Conservation (phyloP, 2,888 invertebrate genomes). For the Parnassius smintheus region DNA sequence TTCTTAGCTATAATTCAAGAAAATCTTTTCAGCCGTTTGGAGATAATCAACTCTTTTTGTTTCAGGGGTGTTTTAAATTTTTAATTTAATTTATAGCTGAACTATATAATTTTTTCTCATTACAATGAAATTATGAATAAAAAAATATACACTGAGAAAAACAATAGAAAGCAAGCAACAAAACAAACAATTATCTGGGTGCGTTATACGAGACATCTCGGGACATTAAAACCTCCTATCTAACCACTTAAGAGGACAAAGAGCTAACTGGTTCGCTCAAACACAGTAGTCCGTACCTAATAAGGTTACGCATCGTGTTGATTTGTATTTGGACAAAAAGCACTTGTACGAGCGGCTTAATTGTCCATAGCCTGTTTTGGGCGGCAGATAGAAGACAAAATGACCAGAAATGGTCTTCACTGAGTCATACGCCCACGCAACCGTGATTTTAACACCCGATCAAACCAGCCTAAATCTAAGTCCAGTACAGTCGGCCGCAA, state of each 20-base stretch:
- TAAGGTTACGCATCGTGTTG: slow-evolving; percentile 48
- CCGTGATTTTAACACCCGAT: slow-evolving; percentile 33
- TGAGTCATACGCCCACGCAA: slow-evolving; percentile 47
- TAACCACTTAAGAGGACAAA: slow-evolving; percentile 14
- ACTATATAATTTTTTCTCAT: no score
- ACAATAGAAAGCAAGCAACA: slow-evolving; percentile 20
- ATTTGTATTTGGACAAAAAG: slow-evolving; percentile 51
- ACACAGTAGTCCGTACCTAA: slow-evolving; percentile 49
- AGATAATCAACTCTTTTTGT: no score
- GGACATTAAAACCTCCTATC: slow-evolving; percentile 21
- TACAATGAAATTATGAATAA: background rate
- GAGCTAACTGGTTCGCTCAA: slow-evolving; percentile 43
- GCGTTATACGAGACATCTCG: slow-evolving; percentile 9
- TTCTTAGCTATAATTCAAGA: no score
- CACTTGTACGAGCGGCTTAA: slow-evolving; percentile 40
- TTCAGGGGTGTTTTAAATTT: no score
- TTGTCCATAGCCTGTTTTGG: slow-evolving; percentile 36
- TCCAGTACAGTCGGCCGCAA: background rate
- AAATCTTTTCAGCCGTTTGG: no score
- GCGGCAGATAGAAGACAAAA: slow-evolving; percentile 37
- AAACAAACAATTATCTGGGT: slow-evolving; percentile 2
- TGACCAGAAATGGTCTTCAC: slow-evolving; percentile 36
- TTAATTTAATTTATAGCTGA: no score
- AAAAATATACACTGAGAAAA: background rate
- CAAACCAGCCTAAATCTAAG: slow-evolving; percentile 27